Evolutionary conservation across 2,888 invertebrate species (phyloP), one percentile per base, ranked within the genome.

Genomic region (Lathronympha strigana): DNA sequence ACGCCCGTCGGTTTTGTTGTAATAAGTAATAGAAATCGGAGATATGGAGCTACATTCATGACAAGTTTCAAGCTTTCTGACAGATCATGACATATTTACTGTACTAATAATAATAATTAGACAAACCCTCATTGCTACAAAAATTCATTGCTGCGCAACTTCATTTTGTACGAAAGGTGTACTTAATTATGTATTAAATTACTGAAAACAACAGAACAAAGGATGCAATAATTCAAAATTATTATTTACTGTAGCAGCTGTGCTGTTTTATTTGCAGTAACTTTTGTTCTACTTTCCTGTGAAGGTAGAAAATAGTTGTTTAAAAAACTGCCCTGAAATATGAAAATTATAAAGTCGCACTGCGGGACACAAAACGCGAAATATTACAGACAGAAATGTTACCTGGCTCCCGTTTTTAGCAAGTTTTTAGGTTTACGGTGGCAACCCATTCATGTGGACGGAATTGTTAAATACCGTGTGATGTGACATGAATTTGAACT

Each of bases 291-390:
- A 45, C 45, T 49, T 58, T 17, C 23, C 45, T 19, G 19, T 47
- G 31, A 47, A 58, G 47, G 47, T 25, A 47, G 36, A 58, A 58
- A 58, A 58, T 58, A 58, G 58, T 58, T 47, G 47, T 47, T 58
- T 58, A 58, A 58, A 47, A 58, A 58, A 45, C 31, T 21, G 23
- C 47, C 36, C 47, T 49, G 58, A 58, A 58, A 58, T 58, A 49
- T 58, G 58, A 58, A 33, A 47, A 49, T 58, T 58, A n/a, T n/a
- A 47, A 47, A 58, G 58, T 58, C 47, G 33, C 58, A 58, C 47
- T 23, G 47, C 43, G 43, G 31, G 36, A 23, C 36, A 23, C 47
- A 47, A 45, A 47, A 47, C 17, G 47, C 47, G 17, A 58, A 58
- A 58, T 57, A 57, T 57, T 28, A 55, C 28, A 8, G 31, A n/a